Evolutionary conservation across 2,113 vertebrate species (phyloP).

Genomic region (Apus apus): DNA sequence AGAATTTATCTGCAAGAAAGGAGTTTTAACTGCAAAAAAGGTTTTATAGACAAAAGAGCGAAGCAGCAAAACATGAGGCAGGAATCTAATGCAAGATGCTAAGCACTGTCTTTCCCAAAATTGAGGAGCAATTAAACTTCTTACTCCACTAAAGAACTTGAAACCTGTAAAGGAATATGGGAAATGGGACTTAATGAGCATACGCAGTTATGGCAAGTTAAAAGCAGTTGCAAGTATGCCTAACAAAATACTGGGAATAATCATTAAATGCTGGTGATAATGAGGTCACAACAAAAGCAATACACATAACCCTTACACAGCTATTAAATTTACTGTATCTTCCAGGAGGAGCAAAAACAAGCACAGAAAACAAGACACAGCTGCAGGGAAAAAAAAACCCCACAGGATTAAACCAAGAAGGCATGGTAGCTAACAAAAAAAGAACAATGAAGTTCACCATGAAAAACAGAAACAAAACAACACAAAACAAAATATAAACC

Average conservation of each 20-base stretch:
- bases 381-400: background rate
- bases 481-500: background rate
- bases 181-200: constrained; percentile 1
- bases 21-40: background rate
- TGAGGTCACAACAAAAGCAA: background rate
- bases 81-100: constrained; percentile 27
- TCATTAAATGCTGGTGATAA: background rate
- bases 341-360: constrained; percentile 2
- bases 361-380: background rate
- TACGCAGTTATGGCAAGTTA: constrained; percentile 20
- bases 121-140: constrained; percentile 1
- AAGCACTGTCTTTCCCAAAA: background rate
- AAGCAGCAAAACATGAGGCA: background rate
- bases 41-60: background rate
- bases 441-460: background rate
- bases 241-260: constrained; percentile 23
- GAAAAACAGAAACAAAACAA: background rate
- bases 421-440: background rate
- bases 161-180: constrained; percentile 32
- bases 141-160: constrained; percentile 2
- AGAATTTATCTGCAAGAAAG: background rate
- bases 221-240: constrained; percentile 22
- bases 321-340: constrained; percentile 12
- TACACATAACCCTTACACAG: background rate
- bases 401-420: background rate